phyloP scores from a whole-genome alignment of 2,113 vertebrate genomes.

The Nanorana parkeri region DNA sequence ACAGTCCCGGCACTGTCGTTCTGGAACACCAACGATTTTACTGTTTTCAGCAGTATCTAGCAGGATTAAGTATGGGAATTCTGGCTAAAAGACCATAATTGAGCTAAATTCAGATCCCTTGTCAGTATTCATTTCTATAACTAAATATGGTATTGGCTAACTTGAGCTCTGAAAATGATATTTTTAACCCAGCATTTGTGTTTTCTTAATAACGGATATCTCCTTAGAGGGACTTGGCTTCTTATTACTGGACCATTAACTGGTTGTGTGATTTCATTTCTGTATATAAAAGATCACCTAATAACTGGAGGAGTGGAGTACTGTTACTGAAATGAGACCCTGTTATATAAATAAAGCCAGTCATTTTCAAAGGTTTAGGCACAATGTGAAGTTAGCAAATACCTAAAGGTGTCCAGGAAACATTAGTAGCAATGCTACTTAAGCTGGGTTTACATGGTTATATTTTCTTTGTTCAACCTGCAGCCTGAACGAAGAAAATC shows the following conservation, averaged over 20 bases:
- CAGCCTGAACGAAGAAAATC: too few relatives aligned
- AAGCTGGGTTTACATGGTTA: too few relatives aligned
- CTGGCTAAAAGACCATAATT: slow-evolving; percentile 29
- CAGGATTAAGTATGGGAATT: slow-evolving; percentile 19
- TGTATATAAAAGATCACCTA: too few relatives aligned
- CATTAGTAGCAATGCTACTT: too few relatives aligned
- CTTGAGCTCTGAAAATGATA: slow-evolving; percentile 13
- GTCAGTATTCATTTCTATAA: not conserved
- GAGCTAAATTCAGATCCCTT: slow-evolving; percentile 19
- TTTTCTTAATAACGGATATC: not conserved
- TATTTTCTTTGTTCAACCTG: too few relatives aligned
- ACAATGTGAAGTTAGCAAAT: too few relatives aligned
- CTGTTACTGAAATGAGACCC: too few relatives aligned
- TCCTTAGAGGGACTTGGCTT: not conserved
- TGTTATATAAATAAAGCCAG: too few relatives aligned
- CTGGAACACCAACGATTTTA: not conserved
- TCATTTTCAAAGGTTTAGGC: too few relatives aligned
- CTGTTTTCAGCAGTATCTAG: not conserved
- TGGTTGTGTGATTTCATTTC: not conserved
- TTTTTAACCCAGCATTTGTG: slow-evolving; percentile 23
- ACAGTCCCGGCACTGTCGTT: not conserved
- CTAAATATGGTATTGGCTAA: slow-evolving; percentile 41
- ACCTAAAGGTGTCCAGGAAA: too few relatives aligned
- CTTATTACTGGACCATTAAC: not conserved
- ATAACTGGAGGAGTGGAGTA: too few relatives aligned